Evolutionary conservation across 2,797 vertebrate genomes (phyloP).

Genomic region (Taeniopygia guttata): DNA sequence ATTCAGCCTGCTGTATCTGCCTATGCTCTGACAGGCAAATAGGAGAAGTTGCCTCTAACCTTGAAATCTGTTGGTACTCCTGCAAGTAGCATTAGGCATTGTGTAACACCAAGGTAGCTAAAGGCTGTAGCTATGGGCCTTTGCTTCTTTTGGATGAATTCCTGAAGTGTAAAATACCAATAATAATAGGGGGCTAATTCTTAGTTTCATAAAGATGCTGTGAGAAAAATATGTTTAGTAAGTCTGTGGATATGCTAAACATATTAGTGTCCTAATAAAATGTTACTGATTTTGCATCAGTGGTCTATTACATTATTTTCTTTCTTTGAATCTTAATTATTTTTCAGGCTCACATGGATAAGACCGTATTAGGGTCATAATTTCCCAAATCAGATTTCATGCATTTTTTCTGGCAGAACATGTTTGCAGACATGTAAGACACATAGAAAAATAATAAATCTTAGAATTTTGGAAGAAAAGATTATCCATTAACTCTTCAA

Average conservation of each 20-base stretch:
- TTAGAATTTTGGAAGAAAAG: neutral
- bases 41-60: neutral
- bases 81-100: neutral
- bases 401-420: neutral
- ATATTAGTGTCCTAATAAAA: neutral
- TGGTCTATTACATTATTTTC: neutral
- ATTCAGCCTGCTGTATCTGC: neutral
- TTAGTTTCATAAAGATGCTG: neutral
- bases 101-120: neutral
- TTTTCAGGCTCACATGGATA: neutral
- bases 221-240: neutral
- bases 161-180: neutral
- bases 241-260: neutral
- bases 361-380: neutral
- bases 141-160: neutral
- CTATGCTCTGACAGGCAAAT: neutral
- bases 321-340: neutral
- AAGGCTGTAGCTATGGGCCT: neutral
- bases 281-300: neutral
- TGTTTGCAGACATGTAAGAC: neutral
- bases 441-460: neutral
- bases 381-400: neutral
- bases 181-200: neutral
- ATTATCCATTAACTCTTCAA: neutral
- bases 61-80: neutral